Base-by-base conservation (phyloP, 2,797 vertebrate species). In the Cyprinodon diabolis region DNA sequence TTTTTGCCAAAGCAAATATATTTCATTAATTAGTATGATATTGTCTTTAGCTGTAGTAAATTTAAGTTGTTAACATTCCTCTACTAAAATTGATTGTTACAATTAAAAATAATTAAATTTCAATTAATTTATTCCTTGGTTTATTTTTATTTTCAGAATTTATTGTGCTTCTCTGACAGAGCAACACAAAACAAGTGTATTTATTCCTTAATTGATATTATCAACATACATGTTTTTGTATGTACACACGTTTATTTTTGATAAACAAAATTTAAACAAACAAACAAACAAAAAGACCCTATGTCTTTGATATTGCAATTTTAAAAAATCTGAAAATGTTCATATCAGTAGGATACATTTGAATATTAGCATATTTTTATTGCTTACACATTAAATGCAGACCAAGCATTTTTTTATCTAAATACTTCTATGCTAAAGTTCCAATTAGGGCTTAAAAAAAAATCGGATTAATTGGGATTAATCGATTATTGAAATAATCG, bases 1-100 rank as follows among this genome's bases (percentile, higher is more conserved):
- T 62, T 74, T 84, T 73, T 23, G 51, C 66, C 47, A 52, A 70
- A 55, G 47, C 66, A 72, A 83, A 71, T 63, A 55, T 21, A 55
- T 25, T 48, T 60, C 48, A 71, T 66, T 14, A 66, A 13, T 6
- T 10, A n/a, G 43, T 6, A 19, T 62, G 21, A 47, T 47, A 21
- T 52, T 52, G 45, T 25, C 8, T 4, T 1, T 23, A 63, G n/a
- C 23, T 19, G 21, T 43, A 43, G 62, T 45, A 3, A 30, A 43
- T 63, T 43, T 62, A 15, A 11, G 58, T 19, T 11, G 30, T 14
- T 17, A 63, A 37, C 19, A 43, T 23, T 47, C 40, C n/a, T 66
- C 2, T n/a, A 23, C 19, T 9, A 21, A 65, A 23, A 66, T 14
- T 4, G 23, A 23, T 30, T 45, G 12, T 7, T 23, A 65, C 2